Base-by-base conservation (phyloP, 2,888 invertebrate species). In the Cataglyphis livida region DNA sequence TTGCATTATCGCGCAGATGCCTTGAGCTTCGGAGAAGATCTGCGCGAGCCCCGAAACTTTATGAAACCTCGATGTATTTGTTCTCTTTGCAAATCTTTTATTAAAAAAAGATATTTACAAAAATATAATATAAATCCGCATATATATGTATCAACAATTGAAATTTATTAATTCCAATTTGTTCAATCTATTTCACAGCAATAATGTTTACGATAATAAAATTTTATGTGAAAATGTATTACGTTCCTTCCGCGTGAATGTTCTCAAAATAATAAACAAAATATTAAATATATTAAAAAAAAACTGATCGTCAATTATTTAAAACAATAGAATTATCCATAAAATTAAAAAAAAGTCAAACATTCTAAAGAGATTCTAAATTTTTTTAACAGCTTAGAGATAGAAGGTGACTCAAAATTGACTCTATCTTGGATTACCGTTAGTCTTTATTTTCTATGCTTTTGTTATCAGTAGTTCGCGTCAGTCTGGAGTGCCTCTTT, bases 401-500 rank as follows among this genome's bases (percentile, higher is more conserved):
- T 44, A 44, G 44, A 5, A 44, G 18, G 15, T 44, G 21, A 21
- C 15, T 44, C 15, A 44, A 44, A 44, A 18, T 44, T 44, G 15
- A 1, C 6, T 48, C 18, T 48, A 18, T 18, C 18, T 44, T 48
- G 18, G 1, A 18, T 18, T 18, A 6, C 6, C 18, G 18, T 18
- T 18, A 5, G 15, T 44, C 44, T 44, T 18, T 15, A 44, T 44
- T 44, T 44, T 44, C 44, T 15, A 5, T 18, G 18, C 21, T 28
- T 28, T 10, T 57, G 54, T 15, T 76, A 54, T 18, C 3, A 78
- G 57, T 51, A 18, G 38, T 74, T 61, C 15, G 78, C 76, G 75
- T 86, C 87, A n/a, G 66, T 82, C 41, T 81, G 0, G 4, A 83
- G 84, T 82, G 85, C 85, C 88, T 89, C 89, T 88, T 87, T 85